Evolutionary conservation across 1,140 invertebrate genomes (phyloP).

Genomic region (Archegozetes longisetosus): DNA sequence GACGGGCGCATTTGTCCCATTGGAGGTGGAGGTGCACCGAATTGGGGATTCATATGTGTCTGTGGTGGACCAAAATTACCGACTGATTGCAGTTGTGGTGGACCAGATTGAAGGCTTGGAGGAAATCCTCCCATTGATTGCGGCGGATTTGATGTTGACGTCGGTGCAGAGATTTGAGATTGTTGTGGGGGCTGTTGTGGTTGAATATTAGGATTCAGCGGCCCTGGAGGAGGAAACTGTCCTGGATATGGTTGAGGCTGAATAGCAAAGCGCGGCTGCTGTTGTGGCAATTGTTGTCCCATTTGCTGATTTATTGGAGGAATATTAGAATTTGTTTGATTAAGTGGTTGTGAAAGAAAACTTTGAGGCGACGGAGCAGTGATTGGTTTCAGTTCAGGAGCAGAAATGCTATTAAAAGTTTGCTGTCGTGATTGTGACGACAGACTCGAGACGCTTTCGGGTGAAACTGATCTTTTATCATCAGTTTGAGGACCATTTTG

Average conservation of each 20-base stretch:
- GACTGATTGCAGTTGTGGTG: neutral
- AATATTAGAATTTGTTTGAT: no score
- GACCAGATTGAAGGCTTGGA: neutral
- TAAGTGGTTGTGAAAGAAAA: no score
- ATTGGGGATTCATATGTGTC: neutral
- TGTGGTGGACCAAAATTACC: conserved; percentile 1
- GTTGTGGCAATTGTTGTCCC: neutral
- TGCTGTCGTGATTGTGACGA: conserved; percentile 16
- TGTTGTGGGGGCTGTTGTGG: neutral
- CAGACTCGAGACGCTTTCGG: conserved; percentile 10
- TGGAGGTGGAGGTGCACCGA: neutral
- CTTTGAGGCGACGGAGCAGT: no score
- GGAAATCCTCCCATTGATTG: no score
- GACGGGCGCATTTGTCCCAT: neutral
- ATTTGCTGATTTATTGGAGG: neutral
- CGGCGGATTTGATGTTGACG: no score
- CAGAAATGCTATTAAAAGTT: neutral
- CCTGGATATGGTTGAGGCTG: neutral
- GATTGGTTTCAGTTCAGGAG: neutral
- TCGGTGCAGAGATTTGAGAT: neutral
- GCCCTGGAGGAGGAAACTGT: neutral
- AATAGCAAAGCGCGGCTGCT: neutral
- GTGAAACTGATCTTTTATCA: conserved; percentile 20
- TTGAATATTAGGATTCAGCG: neutral
- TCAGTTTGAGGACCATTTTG: neutral